Base-by-base conservation (phyloP, 2,797 vertebrate species). In the Antrozous pallidus region DNA sequence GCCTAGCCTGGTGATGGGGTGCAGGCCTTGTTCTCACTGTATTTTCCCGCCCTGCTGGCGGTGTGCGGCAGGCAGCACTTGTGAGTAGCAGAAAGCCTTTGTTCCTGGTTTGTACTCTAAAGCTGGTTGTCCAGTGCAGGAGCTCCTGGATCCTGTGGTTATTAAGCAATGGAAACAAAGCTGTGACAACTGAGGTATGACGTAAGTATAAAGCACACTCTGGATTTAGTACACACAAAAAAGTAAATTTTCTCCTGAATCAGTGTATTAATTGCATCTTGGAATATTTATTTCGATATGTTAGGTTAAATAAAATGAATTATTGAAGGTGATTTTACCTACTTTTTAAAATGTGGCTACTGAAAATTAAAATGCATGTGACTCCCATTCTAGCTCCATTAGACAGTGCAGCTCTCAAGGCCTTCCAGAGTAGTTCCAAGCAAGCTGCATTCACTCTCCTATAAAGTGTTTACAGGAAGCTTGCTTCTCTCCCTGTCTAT, bases 381-480 rank as follows among this genome's bases (percentile, higher is more conserved):
- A 12, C n/a, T 70, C n/a, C 12, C 2, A 0, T 40, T 9, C 6
- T 12, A 26, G 14, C 45, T 20, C 31, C 26, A 6, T 3, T 20
- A 28, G 38, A 45, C 16, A 10, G 12, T 33, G 22, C 14, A 24
- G 38, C 58, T 28, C 31, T 28, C 22, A 2, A 24, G 3, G 0
- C 2, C 0, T 74, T n/a, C 16, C 17, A 0, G 4, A 49, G 14
- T 1, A 47, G 42, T 56, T 73, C 18, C 20, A 65, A 84, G 79
- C 45, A 56, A 36, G 65, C 36, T 54, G 36, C 14, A 1, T 28
- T 38, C 31, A 13, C 14, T 26, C 28, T 61, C n/a, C 70, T 38
- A 36, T 69, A 79, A 83, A 54, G 78, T 73, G 56, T 75, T 70
- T 38, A 49, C 31, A 88, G 47, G 24, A 86, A 94, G 42, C 8